phyloP scores from a whole-genome alignment of 2,113 vertebrate genomes.

The Apteryx owenii region DNA sequence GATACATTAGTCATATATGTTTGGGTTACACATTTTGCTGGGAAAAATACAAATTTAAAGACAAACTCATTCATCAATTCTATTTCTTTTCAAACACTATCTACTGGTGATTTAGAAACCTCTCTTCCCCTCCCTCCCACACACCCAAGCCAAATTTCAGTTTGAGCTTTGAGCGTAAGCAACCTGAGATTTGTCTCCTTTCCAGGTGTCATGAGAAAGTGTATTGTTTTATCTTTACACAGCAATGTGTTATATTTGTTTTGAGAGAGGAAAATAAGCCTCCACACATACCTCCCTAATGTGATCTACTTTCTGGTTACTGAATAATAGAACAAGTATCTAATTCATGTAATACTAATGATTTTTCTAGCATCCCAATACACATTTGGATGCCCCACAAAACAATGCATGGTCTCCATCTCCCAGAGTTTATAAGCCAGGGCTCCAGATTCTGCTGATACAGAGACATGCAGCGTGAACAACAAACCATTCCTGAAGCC shows the following conservation, averaged over 20 bases:
- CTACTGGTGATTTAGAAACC: background rate
- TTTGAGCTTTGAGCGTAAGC: background rate
- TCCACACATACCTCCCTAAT: background rate
- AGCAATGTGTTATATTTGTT: background rate
- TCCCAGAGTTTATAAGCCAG: background rate
- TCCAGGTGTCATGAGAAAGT: background rate
- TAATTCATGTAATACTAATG: background rate
- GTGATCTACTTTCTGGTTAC: slow-evolving; percentile 21
- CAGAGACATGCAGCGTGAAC: background rate
- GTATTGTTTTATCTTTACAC: background rate
- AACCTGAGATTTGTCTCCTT: background rate
- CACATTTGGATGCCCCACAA: background rate
- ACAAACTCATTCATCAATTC: background rate
- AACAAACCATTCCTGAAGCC: background rate
- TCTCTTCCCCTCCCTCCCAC: background rate
- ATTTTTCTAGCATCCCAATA: background rate
- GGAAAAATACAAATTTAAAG: background rate
- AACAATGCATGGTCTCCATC: background rate
- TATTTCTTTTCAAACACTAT: background rate
- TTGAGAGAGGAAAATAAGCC: background rate
- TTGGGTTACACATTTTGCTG: background rate
- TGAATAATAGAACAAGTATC: slow-evolving; percentile 37
- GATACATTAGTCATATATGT: background rate
- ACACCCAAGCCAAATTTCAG: background rate
- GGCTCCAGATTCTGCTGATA: background rate